phyloP scores from a whole-genome alignment of 2,888 invertebrate species.

The Netelia virgata region DNA sequence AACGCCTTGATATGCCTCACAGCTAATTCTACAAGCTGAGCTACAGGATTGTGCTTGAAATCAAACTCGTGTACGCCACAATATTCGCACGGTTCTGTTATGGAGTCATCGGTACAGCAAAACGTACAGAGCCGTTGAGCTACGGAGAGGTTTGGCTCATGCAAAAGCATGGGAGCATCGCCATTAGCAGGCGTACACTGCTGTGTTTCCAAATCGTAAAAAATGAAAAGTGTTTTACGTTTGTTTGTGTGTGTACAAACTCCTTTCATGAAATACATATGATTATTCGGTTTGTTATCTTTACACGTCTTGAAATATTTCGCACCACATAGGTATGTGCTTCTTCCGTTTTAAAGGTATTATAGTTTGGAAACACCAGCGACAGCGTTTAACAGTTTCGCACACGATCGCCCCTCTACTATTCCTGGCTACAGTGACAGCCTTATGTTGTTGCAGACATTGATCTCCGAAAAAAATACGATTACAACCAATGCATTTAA shows the following conservation, averaged over 20 bases:
- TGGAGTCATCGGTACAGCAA: not conserved
- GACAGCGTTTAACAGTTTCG: not conserved
- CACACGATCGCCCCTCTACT: not conserved
- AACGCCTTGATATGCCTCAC: not conserved
- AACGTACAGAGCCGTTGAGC: slow-evolving; percentile 24
- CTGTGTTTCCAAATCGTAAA: slow-evolving; percentile 59
- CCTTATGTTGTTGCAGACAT: not conserved
- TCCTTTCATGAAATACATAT: too few species aligned
- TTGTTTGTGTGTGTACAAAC: not conserved
- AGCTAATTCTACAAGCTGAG: slow-evolving; percentile 55
- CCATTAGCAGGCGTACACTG: slow-evolving; percentile 23
- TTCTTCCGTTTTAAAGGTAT: slow-evolving; percentile 10
- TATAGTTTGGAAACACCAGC: not conserved
- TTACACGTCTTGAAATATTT: too few species aligned
- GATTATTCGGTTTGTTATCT: too few species aligned
- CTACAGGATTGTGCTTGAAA: too few species aligned
- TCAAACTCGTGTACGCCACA: slow-evolving; percentile 1
- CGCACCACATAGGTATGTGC: too few species aligned
- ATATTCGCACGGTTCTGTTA: not conserved
- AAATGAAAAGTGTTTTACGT: slow-evolving; percentile 52
- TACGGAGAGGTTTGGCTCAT: slow-evolving; percentile 33
- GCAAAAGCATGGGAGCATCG: not conserved
- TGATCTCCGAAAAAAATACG: slow-evolving; percentile 7
- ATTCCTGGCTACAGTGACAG: not conserved
- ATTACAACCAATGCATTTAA: too few species aligned